Base-by-base conservation (phyloP, 2,888 invertebrate genomes). In the Nomada hirtipes region DNA sequence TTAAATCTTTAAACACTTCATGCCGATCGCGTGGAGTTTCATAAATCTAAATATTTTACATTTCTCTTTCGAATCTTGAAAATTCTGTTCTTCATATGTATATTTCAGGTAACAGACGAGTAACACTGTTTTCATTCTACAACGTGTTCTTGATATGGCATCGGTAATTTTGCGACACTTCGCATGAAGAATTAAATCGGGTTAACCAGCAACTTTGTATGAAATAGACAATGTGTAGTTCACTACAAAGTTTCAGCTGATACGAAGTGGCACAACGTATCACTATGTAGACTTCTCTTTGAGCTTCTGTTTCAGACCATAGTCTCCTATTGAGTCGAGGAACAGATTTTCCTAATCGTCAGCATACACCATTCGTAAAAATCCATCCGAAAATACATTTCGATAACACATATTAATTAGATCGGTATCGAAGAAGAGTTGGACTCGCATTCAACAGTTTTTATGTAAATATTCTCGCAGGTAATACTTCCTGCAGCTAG, bases 291-390 rank as follows among this genome's bases (percentile, higher is more conserved):
- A 67, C 50, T 65, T 20, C 11, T 36, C 15, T 36, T 52, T 9
- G 53, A 20, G 36, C 18, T 53, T 10, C n/a, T 52, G 65, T 65
- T 52, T 3, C 15, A 10, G 2, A 0, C 7, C 20, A 52, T 65
- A 65, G 15, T 11, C 20, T 53, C 15, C 10, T 20, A 67, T 53
- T 67, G 67, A 53, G 15, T 36, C n/a, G 53, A 53, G 53, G 2
- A 67, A 53, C 67, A 67, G 53, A 67, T 18, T 36, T 53, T 36
- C 67, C 52, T 53, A 59, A 59, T 59, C 57, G 57, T 9, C 15
- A 59, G 29, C 29, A 11, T 59, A 59, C 29, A 59, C 57, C 26
- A 13, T 23, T 13, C 15, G 13, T 13, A 47, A 47, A 15, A 47
- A 47, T 26, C 26, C 26, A 26, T 2, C 26, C 26, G 26, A 26